Conservation (phyloP, 2,888 invertebrate genomes). For the Himalopsyche tibetana region DNA sequence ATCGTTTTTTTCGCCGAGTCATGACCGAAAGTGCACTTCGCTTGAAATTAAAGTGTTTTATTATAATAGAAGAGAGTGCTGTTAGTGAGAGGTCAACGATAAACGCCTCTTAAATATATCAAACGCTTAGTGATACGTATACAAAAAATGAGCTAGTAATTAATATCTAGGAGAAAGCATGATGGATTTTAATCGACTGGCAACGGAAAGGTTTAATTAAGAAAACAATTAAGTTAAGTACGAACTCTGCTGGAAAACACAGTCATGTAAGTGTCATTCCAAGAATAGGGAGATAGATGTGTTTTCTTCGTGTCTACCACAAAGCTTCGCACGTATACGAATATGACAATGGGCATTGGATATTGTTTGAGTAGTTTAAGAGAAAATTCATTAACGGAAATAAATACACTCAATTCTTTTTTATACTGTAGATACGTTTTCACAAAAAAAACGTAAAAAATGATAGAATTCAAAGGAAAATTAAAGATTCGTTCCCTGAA, state of each 20-base stretch:
- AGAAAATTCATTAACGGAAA: too few species aligned
- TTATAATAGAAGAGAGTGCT: background rate
- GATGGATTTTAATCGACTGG: background rate
- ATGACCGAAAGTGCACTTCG: background rate
- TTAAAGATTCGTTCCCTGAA: too few species aligned
- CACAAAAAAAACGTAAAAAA: too few species aligned
- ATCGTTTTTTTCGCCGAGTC: background rate
- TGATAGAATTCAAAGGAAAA: too few species aligned
- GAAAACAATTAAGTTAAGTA: background rate
- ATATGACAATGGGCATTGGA: too few species aligned
- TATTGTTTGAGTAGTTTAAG: too few species aligned
- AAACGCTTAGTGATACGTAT: background rate
- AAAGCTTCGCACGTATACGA: too few species aligned
- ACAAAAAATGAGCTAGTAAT: constrained; percentile 8
- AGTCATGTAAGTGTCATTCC: background rate
- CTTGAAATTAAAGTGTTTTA: background rate
- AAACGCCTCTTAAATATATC: constrained; percentile 16
- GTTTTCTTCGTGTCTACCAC: too few species aligned
- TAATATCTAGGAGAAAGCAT: background rate
- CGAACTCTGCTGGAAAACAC: background rate
- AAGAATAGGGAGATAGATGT: background rate
- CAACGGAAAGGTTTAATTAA: constrained; percentile 28
- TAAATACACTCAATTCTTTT: too few species aligned
- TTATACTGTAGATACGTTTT: too few species aligned
- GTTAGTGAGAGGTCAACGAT: background rate